Evolutionary conservation across 2,113 vertebrate species (phyloP).

Genomic region (Penelope pileata): DNA sequence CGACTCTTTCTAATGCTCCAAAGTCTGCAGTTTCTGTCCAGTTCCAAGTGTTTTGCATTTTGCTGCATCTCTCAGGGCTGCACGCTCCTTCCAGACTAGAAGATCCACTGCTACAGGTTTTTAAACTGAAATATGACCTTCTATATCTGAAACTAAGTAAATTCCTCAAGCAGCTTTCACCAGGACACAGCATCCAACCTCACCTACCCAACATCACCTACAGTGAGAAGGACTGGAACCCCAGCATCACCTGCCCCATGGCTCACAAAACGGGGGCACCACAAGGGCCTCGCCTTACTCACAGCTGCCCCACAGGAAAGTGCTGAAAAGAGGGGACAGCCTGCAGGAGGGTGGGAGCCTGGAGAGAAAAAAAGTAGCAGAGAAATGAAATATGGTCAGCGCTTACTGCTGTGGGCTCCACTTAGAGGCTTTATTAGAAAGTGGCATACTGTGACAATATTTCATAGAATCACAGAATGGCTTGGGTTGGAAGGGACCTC

Average conservation of each 20-base stretch:
- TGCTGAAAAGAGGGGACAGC: neutral
- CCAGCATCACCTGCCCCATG: neutral
- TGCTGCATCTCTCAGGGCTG: neutral
- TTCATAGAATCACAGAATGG: too few species aligned
- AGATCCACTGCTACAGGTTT: neutral
- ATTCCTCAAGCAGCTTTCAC: neutral
- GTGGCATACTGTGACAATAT: neutral
- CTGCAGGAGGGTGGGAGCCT: neutral
- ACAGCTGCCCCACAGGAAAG: neutral
- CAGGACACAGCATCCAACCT: neutral
- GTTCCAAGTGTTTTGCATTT: neutral
- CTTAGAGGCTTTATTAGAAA: neutral
- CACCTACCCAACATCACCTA: neutral
- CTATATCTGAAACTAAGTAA: neutral
- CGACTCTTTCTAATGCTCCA: neutral
- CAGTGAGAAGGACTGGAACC: neutral
- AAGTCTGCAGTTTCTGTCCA: neutral
- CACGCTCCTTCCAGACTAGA: neutral
- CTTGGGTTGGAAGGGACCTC: too few species aligned
- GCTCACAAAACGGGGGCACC: neutral
- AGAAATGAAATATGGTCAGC: neutral
- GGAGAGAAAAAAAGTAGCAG: neutral
- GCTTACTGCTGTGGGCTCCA: neutral
- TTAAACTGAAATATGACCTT: neutral
- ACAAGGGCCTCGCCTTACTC: neutral